A percentile compares a stretch with the other conserved stretches of the same genome.
These are phyloP conservation scores for Sakesphorus luctuosus DNA, from an alignment of 2,113 vertebrate species.

Conservation along the genomic window DNA sequence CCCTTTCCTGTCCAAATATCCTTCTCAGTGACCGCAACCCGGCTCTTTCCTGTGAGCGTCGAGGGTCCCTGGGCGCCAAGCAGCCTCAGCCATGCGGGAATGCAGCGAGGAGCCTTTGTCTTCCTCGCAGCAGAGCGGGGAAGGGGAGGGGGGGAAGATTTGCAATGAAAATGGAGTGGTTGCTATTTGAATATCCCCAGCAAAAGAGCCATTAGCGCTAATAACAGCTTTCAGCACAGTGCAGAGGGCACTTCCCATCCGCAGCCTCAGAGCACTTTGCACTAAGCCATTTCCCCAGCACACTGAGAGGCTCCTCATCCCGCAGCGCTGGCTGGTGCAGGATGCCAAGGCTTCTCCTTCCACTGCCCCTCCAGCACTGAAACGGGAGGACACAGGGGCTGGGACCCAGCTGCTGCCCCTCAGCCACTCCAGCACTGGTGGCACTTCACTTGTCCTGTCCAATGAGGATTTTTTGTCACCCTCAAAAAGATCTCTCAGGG, in stretches of 20 bases:
- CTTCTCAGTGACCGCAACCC: neutral
- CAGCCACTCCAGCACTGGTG: neutral
- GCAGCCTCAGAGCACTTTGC: slow-evolving; percentile 30
- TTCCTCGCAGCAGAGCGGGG: neutral
- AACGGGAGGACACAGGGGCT: neutral
- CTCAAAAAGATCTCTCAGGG: neutral
- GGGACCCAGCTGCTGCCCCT: neutral
- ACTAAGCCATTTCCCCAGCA: neutral
- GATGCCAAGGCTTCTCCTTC: neutral
- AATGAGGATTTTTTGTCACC: fast-evolving
- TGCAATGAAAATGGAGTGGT: neutral
- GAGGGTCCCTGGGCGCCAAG: neutral
- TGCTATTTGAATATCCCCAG: slow-evolving; percentile 6
- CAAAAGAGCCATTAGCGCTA: slow-evolving; percentile 47
- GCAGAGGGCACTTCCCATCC: slow-evolving; percentile 40
- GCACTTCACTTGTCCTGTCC: neutral
- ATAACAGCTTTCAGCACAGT: slow-evolving; percentile 41
- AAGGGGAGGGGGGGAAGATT: neutral
- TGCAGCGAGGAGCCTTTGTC: neutral
- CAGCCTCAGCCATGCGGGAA: neutral
- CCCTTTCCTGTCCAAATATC: neutral
- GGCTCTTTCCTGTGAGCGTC: neutral
- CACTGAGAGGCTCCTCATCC: neutral
- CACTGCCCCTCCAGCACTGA: fast-evolving
- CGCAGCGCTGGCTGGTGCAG: fast-evolving